Percentiles rank a stretch among this genome's conserved stretches.
Conservation (phyloP, 2,797 vertebrate species). For the Phataginus tetradactyla region DNA sequence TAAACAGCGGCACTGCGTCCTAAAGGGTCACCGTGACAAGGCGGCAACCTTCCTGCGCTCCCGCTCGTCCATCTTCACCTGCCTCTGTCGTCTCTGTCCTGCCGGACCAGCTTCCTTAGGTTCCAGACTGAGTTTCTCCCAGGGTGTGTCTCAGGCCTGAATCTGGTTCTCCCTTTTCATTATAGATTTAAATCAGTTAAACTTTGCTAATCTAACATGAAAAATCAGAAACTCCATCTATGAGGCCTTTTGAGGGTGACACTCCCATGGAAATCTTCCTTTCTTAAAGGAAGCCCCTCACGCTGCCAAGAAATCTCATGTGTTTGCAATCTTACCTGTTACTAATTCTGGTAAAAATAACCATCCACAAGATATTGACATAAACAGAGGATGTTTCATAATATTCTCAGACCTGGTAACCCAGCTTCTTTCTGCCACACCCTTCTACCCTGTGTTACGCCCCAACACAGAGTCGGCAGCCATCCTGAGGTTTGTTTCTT, state of each 20-base stretch:
- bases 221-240: neutral
- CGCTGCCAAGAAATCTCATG: neutral
- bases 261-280: neutral
- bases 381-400: neutral
- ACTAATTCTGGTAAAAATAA: neutral
- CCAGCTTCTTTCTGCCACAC: conserved; percentile 19
- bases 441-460: neutral
- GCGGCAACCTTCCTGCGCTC: neutral
- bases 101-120: neutral
- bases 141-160: neutral
- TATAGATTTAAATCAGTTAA: too few relatives aligned
- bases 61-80: neutral
- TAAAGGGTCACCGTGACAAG: accelerated
- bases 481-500: neutral
- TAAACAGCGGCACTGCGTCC: neutral
- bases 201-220: neutral
- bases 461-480: neutral
- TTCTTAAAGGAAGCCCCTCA: neutral
- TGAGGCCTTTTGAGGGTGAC: neutral
- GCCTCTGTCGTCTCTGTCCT: neutral
- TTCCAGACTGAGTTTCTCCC: neutral
- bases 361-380: neutral
- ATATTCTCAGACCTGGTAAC: neutral
- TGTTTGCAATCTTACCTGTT: neutral
- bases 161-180: neutral